Base-by-base conservation (phyloP, 2,888 invertebrate genomes). In the Drosophila bunnanda region DNA sequence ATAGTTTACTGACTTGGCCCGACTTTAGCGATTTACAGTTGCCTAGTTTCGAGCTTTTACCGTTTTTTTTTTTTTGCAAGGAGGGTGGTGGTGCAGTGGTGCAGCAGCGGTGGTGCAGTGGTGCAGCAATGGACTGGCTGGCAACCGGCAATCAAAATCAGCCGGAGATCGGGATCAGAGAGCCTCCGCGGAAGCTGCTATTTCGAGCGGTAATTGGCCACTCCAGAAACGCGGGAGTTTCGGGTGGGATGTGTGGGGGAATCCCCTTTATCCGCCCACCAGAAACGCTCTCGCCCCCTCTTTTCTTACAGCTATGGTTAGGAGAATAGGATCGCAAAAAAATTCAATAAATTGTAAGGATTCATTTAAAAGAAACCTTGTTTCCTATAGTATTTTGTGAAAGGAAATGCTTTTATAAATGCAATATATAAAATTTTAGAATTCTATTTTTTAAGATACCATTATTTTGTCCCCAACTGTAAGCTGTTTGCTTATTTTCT, bases 161-260 rank as follows among this genome's bases (percentile, higher is more conserved):
- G 55, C 20, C 38, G 15, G 44, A 70, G 53, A 69, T 76, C 65
- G 77, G 55, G 71, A 75, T 72, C 71, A 75, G 75, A 69, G 59
- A 75, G 67, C 67, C 32, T 75, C 77, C 75, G 77, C 89, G 80
- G 88, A 89, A 86, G 86, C 88, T 89, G 65, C 88, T 88, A 82
- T 86, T 86, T 67, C 82, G 82, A 66, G 69, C 61, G 62, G 82
- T 89, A 85, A 85, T 86, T 86, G 78, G 66, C 68, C 58, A 67
- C 34, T 56, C 55, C 60, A 59, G 58, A 69, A 64, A 32, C 10
- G 50, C 15, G 50, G 32, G 50, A 52, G 50, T 52, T 15, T 32
- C 32, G 65, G 20, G 17, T 34, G 44, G 60, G 30, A 12, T 22
- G 25, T 17, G 22, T 12, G 22, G 67, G 64, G 57, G 28, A 43